phyloP scores from a whole-genome alignment of 1,140 invertebrate genomes.

The Zaprionus ghesquierei region DNA sequence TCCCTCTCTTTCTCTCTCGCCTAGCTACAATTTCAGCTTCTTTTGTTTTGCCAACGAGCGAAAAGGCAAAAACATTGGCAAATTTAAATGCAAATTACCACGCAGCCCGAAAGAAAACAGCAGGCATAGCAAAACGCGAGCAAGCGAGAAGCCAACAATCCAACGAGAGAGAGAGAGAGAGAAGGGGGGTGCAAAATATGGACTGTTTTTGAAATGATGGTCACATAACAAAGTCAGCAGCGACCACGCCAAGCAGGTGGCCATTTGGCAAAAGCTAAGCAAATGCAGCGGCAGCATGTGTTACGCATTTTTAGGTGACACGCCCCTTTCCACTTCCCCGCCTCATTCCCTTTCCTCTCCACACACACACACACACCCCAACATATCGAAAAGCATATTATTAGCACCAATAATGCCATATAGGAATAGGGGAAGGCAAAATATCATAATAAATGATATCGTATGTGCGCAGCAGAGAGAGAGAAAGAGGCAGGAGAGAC shows the following conservation, averaged over 20 bases:
- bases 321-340: not conserved
- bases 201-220: slow-evolving; percentile 73
- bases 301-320: not conserved
- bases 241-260: slow-evolving; percentile 2
- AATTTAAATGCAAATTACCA: slow-evolving; percentile 80
- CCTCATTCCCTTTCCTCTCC: not conserved
- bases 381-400: slow-evolving; percentile 6
- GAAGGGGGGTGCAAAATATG: slow-evolving; percentile 31
- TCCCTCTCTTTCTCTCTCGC: not conserved
- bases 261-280: slow-evolving; percentile 5
- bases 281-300: slow-evolving; percentile 20
- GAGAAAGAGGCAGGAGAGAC: too few relatives aligned
- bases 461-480: too few relatives aligned
- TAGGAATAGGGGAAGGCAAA: not conserved
- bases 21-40: slow-evolving; percentile 4
- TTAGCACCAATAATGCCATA: not conserved
- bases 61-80: slow-evolving; percentile 79
- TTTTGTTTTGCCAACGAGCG: slow-evolving; percentile 64
- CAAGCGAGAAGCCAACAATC: not conserved
- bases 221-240: slow-evolving; percentile 41
- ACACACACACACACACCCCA: not conserved
- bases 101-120: slow-evolving; percentile 53
- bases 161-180: too few relatives aligned
- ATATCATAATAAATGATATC: slow-evolving; percentile 13
- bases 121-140: slow-evolving; percentile 4